phyloP scores from a whole-genome alignment of 2,113 vertebrate species.

The Odontesthes bonariensis region DNA sequence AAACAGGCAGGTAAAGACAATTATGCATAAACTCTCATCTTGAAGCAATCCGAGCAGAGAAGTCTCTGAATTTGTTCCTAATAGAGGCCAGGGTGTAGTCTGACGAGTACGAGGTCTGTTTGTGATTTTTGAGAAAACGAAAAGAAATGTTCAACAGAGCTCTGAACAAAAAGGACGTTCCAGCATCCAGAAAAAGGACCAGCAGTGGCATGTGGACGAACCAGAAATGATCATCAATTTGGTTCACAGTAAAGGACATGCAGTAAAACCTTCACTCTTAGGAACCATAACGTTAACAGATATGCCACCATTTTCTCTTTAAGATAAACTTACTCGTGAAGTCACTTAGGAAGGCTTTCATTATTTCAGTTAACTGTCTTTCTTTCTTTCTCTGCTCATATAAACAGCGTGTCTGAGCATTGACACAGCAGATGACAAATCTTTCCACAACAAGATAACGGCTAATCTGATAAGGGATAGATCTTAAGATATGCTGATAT shows the following conservation, averaged over 20 bases:
- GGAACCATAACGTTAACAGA: neutral
- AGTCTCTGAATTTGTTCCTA: conserved; percentile 55
- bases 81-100: conserved; percentile 35
- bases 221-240: conserved; percentile 25
- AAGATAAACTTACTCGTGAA: conserved; percentile 15
- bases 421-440: conserved; percentile 14
- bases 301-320: neutral
- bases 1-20: conserved; percentile 35
- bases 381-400: neutral
- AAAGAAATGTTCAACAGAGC: conserved; percentile 43
- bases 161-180: conserved; percentile 24
- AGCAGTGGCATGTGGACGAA: neutral
- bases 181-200: conserved; percentile 29
- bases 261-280: neutral
- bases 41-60: conserved; percentile 63
- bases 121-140: conserved; percentile 64
- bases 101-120: conserved; percentile 41
- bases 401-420: conserved; percentile 28
- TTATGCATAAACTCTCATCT: conserved; percentile 43
- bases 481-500: conserved; percentile 7
- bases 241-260: conserved; percentile 25
- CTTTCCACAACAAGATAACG: neutral
- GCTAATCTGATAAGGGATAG: neutral
- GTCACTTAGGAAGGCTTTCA: conserved; percentile 4
- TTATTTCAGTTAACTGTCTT: neutral